These are phyloP conservation scores for Eremophila alpestris DNA, from an alignment of 2,797 vertebrate genomes.

Conservation along the genomic window DNA sequence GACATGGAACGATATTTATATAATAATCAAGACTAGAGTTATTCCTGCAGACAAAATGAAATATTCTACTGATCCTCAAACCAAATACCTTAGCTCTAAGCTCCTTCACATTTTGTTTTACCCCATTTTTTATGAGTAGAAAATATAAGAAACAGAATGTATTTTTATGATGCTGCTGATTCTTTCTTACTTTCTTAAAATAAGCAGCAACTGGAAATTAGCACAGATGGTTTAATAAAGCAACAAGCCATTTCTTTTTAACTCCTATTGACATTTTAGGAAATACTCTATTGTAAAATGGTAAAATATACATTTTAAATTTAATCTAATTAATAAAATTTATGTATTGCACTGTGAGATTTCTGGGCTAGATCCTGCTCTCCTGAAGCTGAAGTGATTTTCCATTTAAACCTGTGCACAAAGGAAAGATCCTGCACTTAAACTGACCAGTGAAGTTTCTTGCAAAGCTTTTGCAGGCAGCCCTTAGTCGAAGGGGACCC, in stretches of 20 bases:
- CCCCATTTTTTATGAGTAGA: background rate
- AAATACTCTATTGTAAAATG: background rate
- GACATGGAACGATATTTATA: conserved; percentile 29
- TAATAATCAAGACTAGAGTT: conserved; percentile 34
- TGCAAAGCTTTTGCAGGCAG: background rate
- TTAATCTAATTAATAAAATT: background rate
- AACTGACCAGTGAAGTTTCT: background rate
- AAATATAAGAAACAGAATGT: background rate
- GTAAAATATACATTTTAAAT: background rate
- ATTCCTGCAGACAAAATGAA: conserved; percentile 22
- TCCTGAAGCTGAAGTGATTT: background rate
- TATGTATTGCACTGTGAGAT: background rate
- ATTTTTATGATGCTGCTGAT: conserved; percentile 22
- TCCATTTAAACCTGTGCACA: background rate
- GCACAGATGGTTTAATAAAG: background rate
- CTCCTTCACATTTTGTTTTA: background rate
- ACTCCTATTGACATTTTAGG: background rate
- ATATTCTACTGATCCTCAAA: background rate
- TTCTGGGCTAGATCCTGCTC: background rate
- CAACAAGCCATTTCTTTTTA: background rate
- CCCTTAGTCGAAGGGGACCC: background rate
- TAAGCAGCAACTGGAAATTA: background rate
- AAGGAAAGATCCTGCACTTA: background rate
- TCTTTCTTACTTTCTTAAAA: background rate
- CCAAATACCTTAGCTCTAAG: background rate